phyloP scores from a whole-genome alignment of 2,888 invertebrate species.

The Charanyca ferruginea region DNA sequence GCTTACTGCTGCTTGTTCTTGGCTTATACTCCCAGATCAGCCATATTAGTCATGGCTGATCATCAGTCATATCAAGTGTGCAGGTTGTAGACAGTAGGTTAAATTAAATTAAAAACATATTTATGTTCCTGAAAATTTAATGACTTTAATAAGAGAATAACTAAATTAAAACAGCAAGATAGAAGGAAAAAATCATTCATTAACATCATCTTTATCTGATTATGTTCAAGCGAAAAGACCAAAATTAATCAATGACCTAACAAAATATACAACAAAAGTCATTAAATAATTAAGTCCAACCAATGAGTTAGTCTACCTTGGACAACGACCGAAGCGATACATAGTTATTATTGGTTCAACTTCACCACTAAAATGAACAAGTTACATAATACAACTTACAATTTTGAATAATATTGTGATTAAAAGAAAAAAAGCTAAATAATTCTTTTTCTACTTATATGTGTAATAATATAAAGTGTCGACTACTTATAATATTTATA shows the following conservation, averaged over 20 bases:
- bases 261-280: constrained; percentile 92
- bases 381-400: constrained; percentile 90
- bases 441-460: constrained; percentile 91
- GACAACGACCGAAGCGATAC: constrained; percentile 83
- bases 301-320: constrained; percentile 84
- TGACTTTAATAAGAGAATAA: constrained; percentile 91
- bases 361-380: constrained; percentile 87
- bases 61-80: neutral
- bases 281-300: constrained; percentile 90
- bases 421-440: constrained; percentile 90
- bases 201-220: constrained; percentile 89
- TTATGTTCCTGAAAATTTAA: constrained; percentile 90
- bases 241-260: constrained; percentile 91
- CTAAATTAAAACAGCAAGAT: constrained; percentile 91
- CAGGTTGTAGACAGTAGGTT: neutral
- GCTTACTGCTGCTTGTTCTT: too few relatives aligned
- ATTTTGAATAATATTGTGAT: constrained; percentile 91
- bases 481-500: constrained; percentile 90
- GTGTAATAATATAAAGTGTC: constrained; percentile 91
- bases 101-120: constrained; percentile 72
- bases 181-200: constrained; percentile 88
- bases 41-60: too few relatives aligned
- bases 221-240: constrained; percentile 88
- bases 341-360: constrained; percentile 80
- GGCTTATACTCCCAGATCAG: neutral